Conservation (phyloP, 2,888 invertebrate species). For the Drosophila nr. perissopoda region DNA sequence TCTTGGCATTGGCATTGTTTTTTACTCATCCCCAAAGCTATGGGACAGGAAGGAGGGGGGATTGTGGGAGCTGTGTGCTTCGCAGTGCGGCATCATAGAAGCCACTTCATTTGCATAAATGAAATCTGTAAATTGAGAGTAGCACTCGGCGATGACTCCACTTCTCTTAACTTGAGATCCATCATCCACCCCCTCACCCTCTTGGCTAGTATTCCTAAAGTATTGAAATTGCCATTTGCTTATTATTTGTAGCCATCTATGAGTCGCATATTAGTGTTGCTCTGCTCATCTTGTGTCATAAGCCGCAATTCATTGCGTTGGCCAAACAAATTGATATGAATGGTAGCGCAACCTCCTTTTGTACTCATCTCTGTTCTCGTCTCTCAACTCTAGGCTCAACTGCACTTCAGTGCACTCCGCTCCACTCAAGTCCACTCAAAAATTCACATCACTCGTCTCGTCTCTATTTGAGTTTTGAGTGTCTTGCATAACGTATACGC, state of each 20-base stretch:
- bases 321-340: constrained; percentile 74
- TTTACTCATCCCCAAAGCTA: not conserved
- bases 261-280: not conserved
- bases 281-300: constrained; percentile 48
- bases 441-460: constrained; percentile 8
- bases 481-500: constrained; percentile 58
- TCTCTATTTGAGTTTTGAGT: constrained; percentile 56
- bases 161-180: not conserved
- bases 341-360: constrained; percentile 33
- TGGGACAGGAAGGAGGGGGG: not conserved
- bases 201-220: constrained; percentile 16
- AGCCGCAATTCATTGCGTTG: constrained; percentile 74
- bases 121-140: constrained; percentile 78
- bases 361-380: constrained; percentile 9
- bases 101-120: constrained; percentile 81
- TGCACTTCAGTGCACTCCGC: constrained; percentile 20
- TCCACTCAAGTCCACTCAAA: not conserved
- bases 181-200: not conserved
- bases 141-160: constrained; percentile 56
- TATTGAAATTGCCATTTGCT: constrained; percentile 44
- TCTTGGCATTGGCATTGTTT: constrained; percentile 34
- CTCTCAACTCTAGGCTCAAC: constrained; percentile 19
- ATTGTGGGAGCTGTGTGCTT: not conserved
- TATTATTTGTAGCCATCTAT: constrained; percentile 12
- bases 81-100: constrained; percentile 57